Conservation (phyloP, 2,113 vertebrate species). For the Hassar affinis region DNA sequence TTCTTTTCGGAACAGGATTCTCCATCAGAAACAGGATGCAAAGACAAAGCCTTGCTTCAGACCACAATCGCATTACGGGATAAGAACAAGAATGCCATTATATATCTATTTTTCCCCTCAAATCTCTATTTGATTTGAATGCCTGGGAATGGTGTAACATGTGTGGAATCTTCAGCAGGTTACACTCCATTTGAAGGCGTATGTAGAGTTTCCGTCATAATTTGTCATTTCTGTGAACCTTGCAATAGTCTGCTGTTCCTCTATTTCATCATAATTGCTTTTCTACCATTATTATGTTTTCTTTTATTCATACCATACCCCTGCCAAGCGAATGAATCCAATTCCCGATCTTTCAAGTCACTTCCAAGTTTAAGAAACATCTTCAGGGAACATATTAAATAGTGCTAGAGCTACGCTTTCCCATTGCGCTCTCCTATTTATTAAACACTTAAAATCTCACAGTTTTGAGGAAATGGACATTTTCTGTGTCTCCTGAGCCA, state of each 20-base stretch:
- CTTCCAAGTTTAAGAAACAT: conserved; percentile 46
- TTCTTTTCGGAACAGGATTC: conserved; percentile 25
- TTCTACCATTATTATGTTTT: conserved; percentile 40
- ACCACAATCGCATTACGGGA: conserved; percentile 58
- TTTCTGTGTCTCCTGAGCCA: conserved; percentile 8
- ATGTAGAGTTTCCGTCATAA: conserved; percentile 20
- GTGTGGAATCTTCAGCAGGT: conserved; percentile 51
- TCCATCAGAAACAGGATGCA: conserved; percentile 23
- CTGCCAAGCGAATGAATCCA: conserved; percentile 43
- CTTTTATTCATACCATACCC: conserved; percentile 6
- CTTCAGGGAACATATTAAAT: conserved; percentile 56
- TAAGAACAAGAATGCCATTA: conserved; percentile 60
- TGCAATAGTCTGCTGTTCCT: conserved; percentile 37
- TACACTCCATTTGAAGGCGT: conserved; percentile 50
- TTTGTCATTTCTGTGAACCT: conserved; percentile 44
- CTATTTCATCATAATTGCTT: conserved; percentile 32
- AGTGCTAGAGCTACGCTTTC: neutral
- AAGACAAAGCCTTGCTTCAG: conserved; percentile 17
- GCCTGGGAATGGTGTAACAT: conserved; percentile 40
- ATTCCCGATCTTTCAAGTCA: conserved; percentile 44
- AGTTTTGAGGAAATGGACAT: conserved; percentile 15
- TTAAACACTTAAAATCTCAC: conserved; percentile 49
- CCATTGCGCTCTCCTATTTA: conserved; percentile 38
- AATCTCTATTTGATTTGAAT: conserved; percentile 37
- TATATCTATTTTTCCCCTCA: neutral